Evolutionary conservation across 2,797 vertebrate species (phyloP), one percentile per base, ranked within the genome.

Genomic region (Sebastes nivosus): DNA sequence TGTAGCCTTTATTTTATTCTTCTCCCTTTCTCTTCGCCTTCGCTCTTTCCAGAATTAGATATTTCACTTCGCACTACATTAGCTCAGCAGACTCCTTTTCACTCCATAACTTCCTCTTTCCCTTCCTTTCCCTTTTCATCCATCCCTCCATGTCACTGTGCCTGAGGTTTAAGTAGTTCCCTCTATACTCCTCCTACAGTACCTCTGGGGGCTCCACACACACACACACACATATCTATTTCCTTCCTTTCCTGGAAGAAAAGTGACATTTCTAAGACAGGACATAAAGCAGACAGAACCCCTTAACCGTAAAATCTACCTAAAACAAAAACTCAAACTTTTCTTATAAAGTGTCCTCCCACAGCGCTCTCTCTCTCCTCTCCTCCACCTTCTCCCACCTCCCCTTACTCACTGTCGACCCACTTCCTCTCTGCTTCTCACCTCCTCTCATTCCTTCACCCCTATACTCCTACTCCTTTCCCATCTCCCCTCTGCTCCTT

Each of bases 341-440:
- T 88, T 66, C 80, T 74, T 63, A 88, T 60, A 84, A 90, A 89
- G 81, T 81, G n/a, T 70, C 69, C 78, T 74, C 79, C 72, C 77
- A 81, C 75, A 57, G 57, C 29, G 57, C 57, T 77, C 75, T 38
- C 36, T 34, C 34, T 55, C 64, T 74, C 70, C 22, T 77, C 46
- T 58, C 77, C 72, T 61, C 65, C 65, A 79, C 67, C 80, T 67
- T 61, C 75, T 77, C 65, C 75, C 29, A 69, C 61, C 81, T 88
- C 77, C 61, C 79, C 81, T 84, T 76, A 64, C 72, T 81, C 76
- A 66, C 71, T 75, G 80, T 85, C 84, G 77, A 65, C 64, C 66
- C 79, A 30, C 77, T 84, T 84, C 76, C 82, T 73, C 79, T 80
- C 71, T 55, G 34, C 72, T 77, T 84, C 66, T 82, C 86, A 67